Base-by-base conservation (phyloP, 2,888 invertebrate species). In the Netelia melanura region DNA sequence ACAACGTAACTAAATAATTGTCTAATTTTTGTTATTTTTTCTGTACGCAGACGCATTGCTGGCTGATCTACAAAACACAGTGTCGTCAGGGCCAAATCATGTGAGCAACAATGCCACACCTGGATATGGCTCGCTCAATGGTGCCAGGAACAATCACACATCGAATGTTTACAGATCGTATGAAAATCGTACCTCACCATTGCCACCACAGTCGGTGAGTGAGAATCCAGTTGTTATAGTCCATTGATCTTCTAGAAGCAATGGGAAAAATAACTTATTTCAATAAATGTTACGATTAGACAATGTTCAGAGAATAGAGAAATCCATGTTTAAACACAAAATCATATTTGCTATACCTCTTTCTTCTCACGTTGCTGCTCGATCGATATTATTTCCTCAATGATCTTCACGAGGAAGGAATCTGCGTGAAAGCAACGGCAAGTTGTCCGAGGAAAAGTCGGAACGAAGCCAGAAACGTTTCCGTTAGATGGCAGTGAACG, bases 41-140 rank as follows among this genome's bases (percentile, higher is more conserved):
- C 88, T 90, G 89, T 88, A 91, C 96, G 74, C 95, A 99, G 99
- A 99, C 96, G 98, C 99, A 86, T 95, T 99, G 88, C 95, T 99
- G 92, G 98, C 98, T 83, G 99, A 99, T 94, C 96, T 99, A 83
- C 99, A 99, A 94, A 98, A 98, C 91, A 99, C 99, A 10, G 97
- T 98, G 89, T 97, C 98, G 56, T 94, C 95, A 86, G 94, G 94
- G 78, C 91, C 93, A 58, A 85, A 94, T 92, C 87, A 95, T 94
- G 94, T 94, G 23, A 92, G 93, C 71, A 93, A 92, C 80, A 91
- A 92, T 72, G 95, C 96, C 5, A 94, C 94, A 9, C 95, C 96
- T 1, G 97, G 97, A 43, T 97, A 97, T 91, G 97, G 97, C n/a
- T 97, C 97, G 67, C 95, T 97, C 86, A 97, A 97, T 91, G 96